Evolutionary conservation across 2,113 vertebrate genomes (phyloP).

Genomic region (Syrrhaptes paradoxus): DNA sequence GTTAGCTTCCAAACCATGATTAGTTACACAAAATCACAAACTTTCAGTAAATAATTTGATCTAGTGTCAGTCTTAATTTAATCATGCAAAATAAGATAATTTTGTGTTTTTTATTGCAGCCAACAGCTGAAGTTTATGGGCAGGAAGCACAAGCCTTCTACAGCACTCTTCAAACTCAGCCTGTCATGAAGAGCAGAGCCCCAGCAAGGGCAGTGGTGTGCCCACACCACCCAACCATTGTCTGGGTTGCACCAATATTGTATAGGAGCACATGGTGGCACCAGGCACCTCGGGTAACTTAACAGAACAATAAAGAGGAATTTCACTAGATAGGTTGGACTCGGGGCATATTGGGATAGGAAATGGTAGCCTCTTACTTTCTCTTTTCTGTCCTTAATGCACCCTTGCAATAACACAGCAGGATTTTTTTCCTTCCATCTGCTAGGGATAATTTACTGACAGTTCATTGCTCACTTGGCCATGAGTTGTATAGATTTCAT

Average conservation of each 20-base stretch:
- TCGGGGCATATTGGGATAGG: background rate
- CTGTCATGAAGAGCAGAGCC: background rate
- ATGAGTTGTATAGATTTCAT: background rate
- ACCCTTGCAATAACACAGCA: background rate
- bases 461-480: background rate
- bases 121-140: accelerated
- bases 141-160: background rate
- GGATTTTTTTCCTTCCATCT: background rate
- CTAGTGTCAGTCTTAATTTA: background rate
- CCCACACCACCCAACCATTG: accelerated
- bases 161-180: background rate
- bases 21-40: background rate
- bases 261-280: background rate
- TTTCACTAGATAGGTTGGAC: background rate
- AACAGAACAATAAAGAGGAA: background rate
- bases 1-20: background rate
- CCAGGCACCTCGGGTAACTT: background rate
- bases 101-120: background rate
- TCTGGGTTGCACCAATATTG: background rate
- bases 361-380: background rate
- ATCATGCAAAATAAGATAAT: background rate
- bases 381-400: background rate
- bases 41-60: background rate
- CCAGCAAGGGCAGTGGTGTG: background rate
- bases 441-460: background rate